A percentile compares a stretch with the other conserved stretches of the same genome.
phyloP scores from a whole-genome alignment of 53 echinoderm and acorn worm species.

The Astropecten irregularis region DNA sequence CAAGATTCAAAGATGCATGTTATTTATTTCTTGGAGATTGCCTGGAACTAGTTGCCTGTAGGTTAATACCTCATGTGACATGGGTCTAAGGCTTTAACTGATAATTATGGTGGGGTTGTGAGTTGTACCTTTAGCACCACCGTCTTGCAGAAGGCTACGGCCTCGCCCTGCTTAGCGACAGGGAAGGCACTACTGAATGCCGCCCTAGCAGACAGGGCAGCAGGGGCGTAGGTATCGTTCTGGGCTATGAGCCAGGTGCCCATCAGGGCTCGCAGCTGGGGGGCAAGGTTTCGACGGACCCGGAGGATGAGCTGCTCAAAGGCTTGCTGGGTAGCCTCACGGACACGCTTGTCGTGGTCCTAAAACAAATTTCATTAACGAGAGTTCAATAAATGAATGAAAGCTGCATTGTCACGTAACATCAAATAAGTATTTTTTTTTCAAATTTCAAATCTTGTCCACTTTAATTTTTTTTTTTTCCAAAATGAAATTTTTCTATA shows the following conservation, averaged over 20 bases:
- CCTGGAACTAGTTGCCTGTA: too few species aligned
- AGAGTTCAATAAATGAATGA: too few species aligned
- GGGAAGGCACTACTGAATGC: slow-evolving; percentile 87
- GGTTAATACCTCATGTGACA: too few species aligned
- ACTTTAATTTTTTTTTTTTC: too few species aligned
- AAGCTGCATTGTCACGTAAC: too few species aligned
- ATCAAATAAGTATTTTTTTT: not conserved
- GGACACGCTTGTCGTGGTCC: slow-evolving; percentile 94
- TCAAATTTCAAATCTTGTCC: too few species aligned
- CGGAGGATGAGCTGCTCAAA: slow-evolving; percentile 71
- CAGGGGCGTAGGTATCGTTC: slow-evolving; percentile 86
- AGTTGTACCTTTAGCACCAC: slow-evolving; percentile 65
- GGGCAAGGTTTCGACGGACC: slow-evolving; percentile 86
- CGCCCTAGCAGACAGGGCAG: slow-evolving; percentile 71
- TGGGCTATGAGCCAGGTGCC: slow-evolving; percentile 92
- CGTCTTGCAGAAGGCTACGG: slow-evolving; percentile 80
- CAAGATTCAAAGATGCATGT: too few species aligned
- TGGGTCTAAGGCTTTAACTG: too few species aligned
- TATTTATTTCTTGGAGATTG: too few species aligned
- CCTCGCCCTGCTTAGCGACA: slow-evolving; percentile 73
- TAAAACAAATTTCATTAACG: too few species aligned
- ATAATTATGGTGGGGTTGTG: too few species aligned
- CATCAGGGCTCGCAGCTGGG: slow-evolving; percentile 84
- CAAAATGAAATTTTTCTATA: too few species aligned
- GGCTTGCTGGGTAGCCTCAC: slow-evolving; percentile 86